A percentile compares a stretch with the other conserved stretches of the same genome.
Evolutionary conservation across 2,797 vertebrate genomes (phyloP).

Genomic region (Mus minutoides): DNA sequence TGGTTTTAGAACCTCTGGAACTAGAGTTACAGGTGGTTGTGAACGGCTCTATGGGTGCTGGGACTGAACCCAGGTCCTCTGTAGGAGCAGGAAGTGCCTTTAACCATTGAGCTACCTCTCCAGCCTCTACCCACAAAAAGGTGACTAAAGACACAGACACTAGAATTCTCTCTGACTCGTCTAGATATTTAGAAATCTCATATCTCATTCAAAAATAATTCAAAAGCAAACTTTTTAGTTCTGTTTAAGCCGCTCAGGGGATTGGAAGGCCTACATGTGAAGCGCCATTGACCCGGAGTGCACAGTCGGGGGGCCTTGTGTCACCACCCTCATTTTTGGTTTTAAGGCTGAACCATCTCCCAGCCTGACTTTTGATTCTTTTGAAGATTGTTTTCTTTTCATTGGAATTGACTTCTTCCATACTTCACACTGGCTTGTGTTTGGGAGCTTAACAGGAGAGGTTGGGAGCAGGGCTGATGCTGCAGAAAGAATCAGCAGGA

Average conservation of each 20-base stretch:
- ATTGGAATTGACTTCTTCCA: not conserved
- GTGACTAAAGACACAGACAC: not conserved
- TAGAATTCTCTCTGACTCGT: conserved; percentile 13
- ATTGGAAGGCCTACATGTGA: not conserved
- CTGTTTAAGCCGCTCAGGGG: not conserved
- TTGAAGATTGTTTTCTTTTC: not conserved
- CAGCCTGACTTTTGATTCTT: not conserved
- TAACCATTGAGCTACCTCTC: not conserved
- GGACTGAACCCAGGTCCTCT: not conserved
- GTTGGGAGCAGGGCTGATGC: too few species aligned
- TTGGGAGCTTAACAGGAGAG: not conserved
- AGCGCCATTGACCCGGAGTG: not conserved
- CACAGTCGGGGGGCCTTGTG: not conserved
- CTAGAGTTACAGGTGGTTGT: not conserved
- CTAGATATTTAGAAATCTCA: not conserved
- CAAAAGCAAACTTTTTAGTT: not conserved
- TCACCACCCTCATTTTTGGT: not conserved
- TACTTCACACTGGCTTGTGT: not conserved
- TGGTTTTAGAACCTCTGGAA: not conserved
- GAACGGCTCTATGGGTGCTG: not conserved
- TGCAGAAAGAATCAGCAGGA: not conserved
- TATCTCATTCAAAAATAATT: conserved; percentile 51
- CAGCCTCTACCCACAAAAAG: not conserved
- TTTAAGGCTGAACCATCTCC: not conserved
- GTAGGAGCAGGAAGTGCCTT: not conserved